Base-by-base conservation (phyloP, 2,888 invertebrate species). In the Leucophenga montana region DNA sequence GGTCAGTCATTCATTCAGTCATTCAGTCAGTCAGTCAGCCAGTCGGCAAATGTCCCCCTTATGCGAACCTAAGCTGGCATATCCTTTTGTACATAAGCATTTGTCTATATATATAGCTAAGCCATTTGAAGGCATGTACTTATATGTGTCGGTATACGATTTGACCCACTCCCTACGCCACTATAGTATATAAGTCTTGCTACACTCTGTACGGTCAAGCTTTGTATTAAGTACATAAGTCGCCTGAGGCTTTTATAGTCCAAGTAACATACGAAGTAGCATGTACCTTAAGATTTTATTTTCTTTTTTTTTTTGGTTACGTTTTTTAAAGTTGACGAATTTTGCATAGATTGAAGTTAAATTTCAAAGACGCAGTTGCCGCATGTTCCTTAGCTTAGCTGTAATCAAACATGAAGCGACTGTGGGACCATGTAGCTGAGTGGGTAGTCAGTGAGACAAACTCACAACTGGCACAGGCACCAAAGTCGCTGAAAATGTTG, bases 71-170 rank as follows among this genome's bases (percentile, higher is more conserved):
- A n/a, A n/a, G n/a, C n/a, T n/a, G n/a, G n/a, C n/a, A n/a, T n/a
- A n/a, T n/a, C n/a, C n/a, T 80, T 81, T 82, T 84, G 84, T 82
- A 84, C 72, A 80, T 82, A 82, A 75, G 77, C 80, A 79, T 77
- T 79, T 76, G 74, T 79, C 78, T 82, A 84, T 80, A 79, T 82
- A 84, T 76, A 80, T 82, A 84, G 20, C 44, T n/a, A 46, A 18
- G 46, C 59, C 53, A 18, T 53, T 46, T 8, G 27, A 27, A 27
- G 27, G 39, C 44, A 46, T 20, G 62, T 27, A 22, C 16, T 66
- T 6, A 22, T 64, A 57, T 69, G 67, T 11, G 1, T 1, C 8
- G 64, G 66, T 67, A 61, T 64, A 67, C 71, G 80, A 73, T 74
- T 82, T 39, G 39, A 39, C 39, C 39, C 73, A 54, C 46, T 20